phyloP scores from a whole-genome alignment of 23 tunicate species.

The Clavelina lepadiformis region DNA sequence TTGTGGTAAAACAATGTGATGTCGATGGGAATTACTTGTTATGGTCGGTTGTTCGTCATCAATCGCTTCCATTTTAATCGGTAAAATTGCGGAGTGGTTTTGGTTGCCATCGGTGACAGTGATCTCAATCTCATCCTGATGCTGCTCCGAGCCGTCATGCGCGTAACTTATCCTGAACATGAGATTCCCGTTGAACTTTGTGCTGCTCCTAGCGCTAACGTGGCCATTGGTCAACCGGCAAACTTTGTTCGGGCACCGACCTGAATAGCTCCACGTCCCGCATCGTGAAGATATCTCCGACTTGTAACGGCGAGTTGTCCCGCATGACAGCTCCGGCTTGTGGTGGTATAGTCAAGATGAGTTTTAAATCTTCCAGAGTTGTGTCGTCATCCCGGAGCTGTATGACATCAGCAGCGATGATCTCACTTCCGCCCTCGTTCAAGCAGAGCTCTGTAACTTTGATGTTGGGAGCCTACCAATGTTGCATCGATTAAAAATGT shows the following conservation, averaged over 20 bases:
- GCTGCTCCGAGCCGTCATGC: conserved; percentile 75
- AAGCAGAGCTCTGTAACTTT: conserved; percentile 24
- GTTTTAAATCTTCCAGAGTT: background rate
- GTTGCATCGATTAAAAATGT: background rate
- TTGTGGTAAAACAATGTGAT: too few species aligned
- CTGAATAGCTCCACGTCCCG: conserved; percentile 44
- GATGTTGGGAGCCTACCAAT: conserved; percentile 51
- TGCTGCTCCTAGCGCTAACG: background rate
- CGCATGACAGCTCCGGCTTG: conserved; percentile 23
- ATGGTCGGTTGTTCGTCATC: conserved; percentile 77
- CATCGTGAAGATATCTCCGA: conserved; percentile 45
- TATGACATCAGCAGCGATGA: conserved; percentile 25
- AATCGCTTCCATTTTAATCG: conserved; percentile 39
- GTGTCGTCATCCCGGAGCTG: conserved; percentile 53
- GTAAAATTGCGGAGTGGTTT: conserved; percentile 35
- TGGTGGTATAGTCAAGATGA: conserved; percentile 39
- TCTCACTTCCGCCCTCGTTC: conserved; percentile 59
- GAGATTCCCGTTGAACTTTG: conserved; percentile 1
- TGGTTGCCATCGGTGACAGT: conserved; percentile 77
- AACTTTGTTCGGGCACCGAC: too few species aligned
- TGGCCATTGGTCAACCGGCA: conserved; percentile 3
- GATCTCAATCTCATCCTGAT: conserved; percentile 31
- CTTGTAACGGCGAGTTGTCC: conserved; percentile 1
- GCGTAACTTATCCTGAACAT: conserved; percentile 57
- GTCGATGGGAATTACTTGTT: conserved; percentile 15